Base-by-base conservation (phyloP, 2,888 invertebrate genomes). In the Malthinus flaveolus region DNA sequence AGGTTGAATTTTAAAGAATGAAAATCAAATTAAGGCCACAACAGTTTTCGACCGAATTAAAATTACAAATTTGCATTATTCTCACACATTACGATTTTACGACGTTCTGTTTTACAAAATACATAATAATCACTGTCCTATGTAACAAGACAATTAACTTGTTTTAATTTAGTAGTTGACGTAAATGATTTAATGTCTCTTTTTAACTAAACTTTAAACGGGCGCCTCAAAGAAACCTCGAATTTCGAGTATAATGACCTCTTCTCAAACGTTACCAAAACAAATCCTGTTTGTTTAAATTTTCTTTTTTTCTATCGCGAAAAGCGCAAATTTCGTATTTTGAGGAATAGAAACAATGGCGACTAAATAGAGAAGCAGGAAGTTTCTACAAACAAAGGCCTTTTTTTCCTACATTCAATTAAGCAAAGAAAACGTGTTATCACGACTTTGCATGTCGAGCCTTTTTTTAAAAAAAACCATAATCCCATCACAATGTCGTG, bases 391-490 rank as follows among this genome's bases (percentile, higher is more conserved):
- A 36, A 32, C 34, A 56, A 50, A 33, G 49, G 50, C n/a, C n/a
- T 36, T 50, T 56, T 42, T 23, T 45, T 23, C 2, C 2, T 3
- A 23, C 23, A 50, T 56, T 56, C 42, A 50, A 56, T 56, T 56
- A 56, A 56, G 45, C 36, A 45, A 13, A 46, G 45, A 45, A 56
- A 56, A 45, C 39, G 49, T 47, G 50, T 56, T 50, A 56, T 57
- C 47, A 55, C 54, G 49, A 48, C 32, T 49, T 55, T 49, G 54
- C 54, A 55, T 55, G 54, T 44, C 39, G 23, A 47, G 39, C 39
- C 33, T 15, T 49, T 23, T n/a, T n/a, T n/a, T n/a, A n/a, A n/a
- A 5, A 23, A 23, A 39, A 33, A 37, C 15, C 39, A 55, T 47
- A 55, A 55, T 48, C 23, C 23, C 23, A 23, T 3, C 23, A n/a